Evolutionary conservation across 2,113 vertebrate genomes (phyloP).

Genomic region (Dromas ardeola): DNA sequence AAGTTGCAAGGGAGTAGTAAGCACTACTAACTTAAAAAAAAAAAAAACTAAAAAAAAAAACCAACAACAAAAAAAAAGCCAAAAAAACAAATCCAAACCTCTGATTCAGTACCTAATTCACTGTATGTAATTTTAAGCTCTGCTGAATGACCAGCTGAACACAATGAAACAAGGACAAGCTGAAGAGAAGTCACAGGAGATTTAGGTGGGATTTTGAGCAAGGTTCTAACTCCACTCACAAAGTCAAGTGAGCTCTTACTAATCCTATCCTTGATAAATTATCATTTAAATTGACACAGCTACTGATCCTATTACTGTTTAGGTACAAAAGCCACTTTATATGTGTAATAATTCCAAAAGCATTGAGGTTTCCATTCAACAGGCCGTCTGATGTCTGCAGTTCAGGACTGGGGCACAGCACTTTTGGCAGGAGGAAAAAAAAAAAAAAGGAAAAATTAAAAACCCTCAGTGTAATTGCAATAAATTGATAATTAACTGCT

Average conservation of each 20-base stretch:
- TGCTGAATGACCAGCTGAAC: not conserved
- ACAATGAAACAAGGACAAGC: not conserved
- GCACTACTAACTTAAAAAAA: not conserved
- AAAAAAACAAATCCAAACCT: too few species aligned
- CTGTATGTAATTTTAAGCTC: not conserved
- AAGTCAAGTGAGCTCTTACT: not conserved
- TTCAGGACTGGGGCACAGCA: not conserved
- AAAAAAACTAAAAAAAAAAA: not conserved
- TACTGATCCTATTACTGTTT: not conserved
- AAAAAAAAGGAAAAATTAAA: too few species aligned
- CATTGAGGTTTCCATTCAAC: not conserved
- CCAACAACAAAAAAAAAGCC: not conserved
- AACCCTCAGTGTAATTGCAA: not conserved
- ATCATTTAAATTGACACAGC: not conserved
- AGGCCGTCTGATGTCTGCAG: not conserved
- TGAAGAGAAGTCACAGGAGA: not conserved
- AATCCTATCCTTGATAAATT: constrained; percentile 9
- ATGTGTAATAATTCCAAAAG: not conserved
- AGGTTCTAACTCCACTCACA: not conserved
- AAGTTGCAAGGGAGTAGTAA: not conserved
- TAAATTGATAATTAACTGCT: not conserved
- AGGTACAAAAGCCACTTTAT: constrained; percentile 1
- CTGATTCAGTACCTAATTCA: not conserved
- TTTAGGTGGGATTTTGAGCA: not conserved
- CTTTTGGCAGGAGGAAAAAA: not conserved